phyloP scores from a whole-genome alignment of 2,797 vertebrate species.

The Sternotherus odoratus region DNA sequence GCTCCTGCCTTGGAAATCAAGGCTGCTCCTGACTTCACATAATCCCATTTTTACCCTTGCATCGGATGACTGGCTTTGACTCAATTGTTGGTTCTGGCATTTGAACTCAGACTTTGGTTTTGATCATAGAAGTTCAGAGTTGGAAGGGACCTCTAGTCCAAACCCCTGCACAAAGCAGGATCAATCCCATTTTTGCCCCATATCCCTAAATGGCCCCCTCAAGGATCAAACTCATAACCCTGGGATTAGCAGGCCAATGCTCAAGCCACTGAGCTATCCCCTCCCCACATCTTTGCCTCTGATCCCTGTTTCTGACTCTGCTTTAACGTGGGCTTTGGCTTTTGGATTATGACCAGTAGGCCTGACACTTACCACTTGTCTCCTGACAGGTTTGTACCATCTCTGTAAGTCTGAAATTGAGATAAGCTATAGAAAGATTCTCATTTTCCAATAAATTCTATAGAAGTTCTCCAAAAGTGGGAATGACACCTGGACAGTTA shows the following conservation, averaged over 20 bases:
- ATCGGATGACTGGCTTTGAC: not conserved
- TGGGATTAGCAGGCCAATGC: no score
- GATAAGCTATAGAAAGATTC: not conserved
- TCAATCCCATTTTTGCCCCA: no score
- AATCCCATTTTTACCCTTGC: not conserved
- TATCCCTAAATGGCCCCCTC: no score
- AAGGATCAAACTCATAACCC: no score
- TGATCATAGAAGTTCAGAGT: no score
- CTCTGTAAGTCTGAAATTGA: not conserved
- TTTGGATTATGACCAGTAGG: not conserved
- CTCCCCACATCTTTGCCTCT: not conserved
- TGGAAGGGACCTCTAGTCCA: no score
- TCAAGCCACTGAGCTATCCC: no score
- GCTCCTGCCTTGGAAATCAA: not conserved
- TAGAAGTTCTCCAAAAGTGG: not conserved
- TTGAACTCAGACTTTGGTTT: not conserved
- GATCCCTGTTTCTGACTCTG: not conserved
- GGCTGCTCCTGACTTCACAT: not conserved
- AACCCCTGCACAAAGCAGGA: no score
- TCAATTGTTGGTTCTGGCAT: not conserved
- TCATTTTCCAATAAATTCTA: not conserved
- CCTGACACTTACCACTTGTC: not conserved
- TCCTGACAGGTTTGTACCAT: not conserved
- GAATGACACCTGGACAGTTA: not conserved
- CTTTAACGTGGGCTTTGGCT: not conserved